Evolutionary conservation across 2,888 invertebrate genomes (phyloP).

Genomic region (Euplexia lucipara): DNA sequence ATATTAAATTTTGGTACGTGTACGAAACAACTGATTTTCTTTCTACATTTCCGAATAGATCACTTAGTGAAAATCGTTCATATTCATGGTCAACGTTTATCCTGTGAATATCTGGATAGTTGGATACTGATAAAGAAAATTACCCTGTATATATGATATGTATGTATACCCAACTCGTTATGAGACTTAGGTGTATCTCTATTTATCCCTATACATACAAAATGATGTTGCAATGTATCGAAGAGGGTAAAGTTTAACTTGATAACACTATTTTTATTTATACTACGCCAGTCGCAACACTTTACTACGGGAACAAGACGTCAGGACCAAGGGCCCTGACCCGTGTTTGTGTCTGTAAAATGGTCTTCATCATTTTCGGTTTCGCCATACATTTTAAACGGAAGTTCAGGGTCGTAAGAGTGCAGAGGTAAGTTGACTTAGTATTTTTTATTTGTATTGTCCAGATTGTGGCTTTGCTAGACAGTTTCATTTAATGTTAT

Average conservation of each 20-base stretch:
- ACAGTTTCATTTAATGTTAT: constrained; percentile 14
- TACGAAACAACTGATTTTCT: no score
- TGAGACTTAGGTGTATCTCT: constrained; percentile 1
- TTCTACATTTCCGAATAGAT: no score
- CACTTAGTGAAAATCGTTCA: no score
- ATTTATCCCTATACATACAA: not conserved
- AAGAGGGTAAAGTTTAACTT: constrained; percentile 62
- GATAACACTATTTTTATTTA: constrained; percentile 60
- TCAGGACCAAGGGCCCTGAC: constrained; percentile 41
- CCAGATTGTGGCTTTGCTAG: not conserved
- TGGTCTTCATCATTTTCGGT: constrained; percentile 53
- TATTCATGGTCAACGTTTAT: no score
- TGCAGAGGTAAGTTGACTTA: constrained; percentile 64
- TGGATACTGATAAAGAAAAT: no score
- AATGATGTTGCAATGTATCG: constrained; percentile 12
- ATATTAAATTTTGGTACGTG: no score
- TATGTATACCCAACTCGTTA: constrained; percentile 2
- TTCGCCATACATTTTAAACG: constrained; percentile 51
- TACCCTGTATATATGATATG: no score
- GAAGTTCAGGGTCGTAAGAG: constrained; percentile 58
- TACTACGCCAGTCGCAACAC: constrained; percentile 51
- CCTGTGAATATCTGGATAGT: no score
- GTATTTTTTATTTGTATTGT: constrained; percentile 10
- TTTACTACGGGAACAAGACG: constrained; percentile 52
- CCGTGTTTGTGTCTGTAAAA: constrained; percentile 34